Evolutionary conservation across 1,140 invertebrate species (phyloP).

Genomic region (Leptopilina boulardi): DNA sequence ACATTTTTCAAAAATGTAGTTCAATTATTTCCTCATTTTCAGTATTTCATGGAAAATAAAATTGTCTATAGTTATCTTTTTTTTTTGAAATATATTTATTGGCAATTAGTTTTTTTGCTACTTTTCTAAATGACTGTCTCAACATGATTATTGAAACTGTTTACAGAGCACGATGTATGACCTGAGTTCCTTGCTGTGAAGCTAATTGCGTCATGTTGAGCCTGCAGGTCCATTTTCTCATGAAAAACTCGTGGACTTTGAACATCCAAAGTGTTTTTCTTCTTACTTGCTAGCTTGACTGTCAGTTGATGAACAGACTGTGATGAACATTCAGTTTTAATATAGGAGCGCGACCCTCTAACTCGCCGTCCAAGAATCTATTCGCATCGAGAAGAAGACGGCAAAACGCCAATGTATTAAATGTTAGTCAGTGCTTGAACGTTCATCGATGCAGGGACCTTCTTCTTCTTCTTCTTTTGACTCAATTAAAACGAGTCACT

Average conservation of each 20-base stretch:
- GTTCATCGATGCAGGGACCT: neutral
- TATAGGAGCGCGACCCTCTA: slow-evolving; percentile 30
- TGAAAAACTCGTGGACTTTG: neutral
- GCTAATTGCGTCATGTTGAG: slow-evolving; percentile 12
- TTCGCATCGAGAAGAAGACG: slow-evolving; percentile 2
- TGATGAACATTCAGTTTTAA: slow-evolving; percentile 24
- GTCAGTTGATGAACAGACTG: slow-evolving; percentile 21
- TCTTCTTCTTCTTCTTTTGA: neutral
- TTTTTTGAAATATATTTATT: too few relatives aligned
- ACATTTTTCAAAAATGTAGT: too few relatives aligned
- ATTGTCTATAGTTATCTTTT: too few relatives aligned
- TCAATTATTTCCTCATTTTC: too few relatives aligned
- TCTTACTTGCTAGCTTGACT: neutral
- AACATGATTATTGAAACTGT: neutral
- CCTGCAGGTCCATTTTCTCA: slow-evolving; percentile 12
- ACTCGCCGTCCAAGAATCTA: slow-evolving; percentile 23
- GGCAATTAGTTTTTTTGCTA: neutral
- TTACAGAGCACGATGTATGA: neutral
- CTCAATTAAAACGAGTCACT: neutral
- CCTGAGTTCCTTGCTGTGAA: neutral
- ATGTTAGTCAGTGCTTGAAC: slow-evolving; percentile 3
- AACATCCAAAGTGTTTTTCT: slow-evolving; percentile 21
- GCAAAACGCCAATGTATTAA: slow-evolving; percentile 16
- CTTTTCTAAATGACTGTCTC: neutral
- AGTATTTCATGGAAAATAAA: too few relatives aligned